phyloP scores from a whole-genome alignment of 1,140 invertebrate species.

The Ips nitidus region DNA sequence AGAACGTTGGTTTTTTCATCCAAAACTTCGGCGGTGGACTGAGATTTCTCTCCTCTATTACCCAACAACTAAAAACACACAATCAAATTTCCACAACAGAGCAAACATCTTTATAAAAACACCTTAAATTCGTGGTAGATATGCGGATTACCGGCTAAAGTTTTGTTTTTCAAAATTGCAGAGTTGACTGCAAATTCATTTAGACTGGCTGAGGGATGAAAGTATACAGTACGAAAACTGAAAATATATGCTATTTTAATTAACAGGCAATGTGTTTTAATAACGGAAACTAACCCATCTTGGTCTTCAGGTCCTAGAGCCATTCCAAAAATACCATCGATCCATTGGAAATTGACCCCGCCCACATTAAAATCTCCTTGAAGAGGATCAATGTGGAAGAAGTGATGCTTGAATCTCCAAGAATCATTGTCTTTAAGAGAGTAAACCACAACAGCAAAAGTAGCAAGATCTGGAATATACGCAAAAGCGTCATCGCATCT shows the following conservation, averaged over 20 bases:
- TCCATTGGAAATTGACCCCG: slow-evolving; percentile 76
- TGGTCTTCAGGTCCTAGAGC: slow-evolving; percentile 54
- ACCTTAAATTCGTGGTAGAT: slow-evolving; percentile 48
- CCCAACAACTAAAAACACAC: slow-evolving; percentile 58
- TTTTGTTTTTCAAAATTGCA: slow-evolving; percentile 68
- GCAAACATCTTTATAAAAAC: slow-evolving; percentile 3
- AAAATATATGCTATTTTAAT: slow-evolving; percentile 8
- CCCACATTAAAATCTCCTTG: slow-evolving; percentile 70
- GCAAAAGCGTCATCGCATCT: slow-evolving; percentile 72
- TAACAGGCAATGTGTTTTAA: too few species aligned
- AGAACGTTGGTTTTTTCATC: slow-evolving; percentile 61
- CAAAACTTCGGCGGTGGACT: slow-evolving; percentile 63
- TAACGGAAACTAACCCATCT: slow-evolving; percentile 38
- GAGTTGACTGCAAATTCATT: slow-evolving; percentile 75
- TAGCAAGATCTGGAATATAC: slow-evolving; percentile 74
- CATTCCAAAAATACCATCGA: slow-evolving; percentile 71
- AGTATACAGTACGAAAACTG: slow-evolving; percentile 67
- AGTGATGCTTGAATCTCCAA: slow-evolving; percentile 76
- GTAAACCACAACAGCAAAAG: slow-evolving; percentile 74
- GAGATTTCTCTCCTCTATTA: slow-evolving; percentile 60
- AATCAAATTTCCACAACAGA: background rate
- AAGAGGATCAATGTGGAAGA: slow-evolving; percentile 78
- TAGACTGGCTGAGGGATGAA: slow-evolving; percentile 73
- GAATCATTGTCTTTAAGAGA: slow-evolving; percentile 70
- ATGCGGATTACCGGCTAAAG: slow-evolving; percentile 49